Percentiles rank a stretch among this genome's conserved stretches.
These are phyloP conservation scores for Nomada ferruginata DNA, from an alignment of 2,888 invertebrate genomes.

Conservation along the genomic window DNA sequence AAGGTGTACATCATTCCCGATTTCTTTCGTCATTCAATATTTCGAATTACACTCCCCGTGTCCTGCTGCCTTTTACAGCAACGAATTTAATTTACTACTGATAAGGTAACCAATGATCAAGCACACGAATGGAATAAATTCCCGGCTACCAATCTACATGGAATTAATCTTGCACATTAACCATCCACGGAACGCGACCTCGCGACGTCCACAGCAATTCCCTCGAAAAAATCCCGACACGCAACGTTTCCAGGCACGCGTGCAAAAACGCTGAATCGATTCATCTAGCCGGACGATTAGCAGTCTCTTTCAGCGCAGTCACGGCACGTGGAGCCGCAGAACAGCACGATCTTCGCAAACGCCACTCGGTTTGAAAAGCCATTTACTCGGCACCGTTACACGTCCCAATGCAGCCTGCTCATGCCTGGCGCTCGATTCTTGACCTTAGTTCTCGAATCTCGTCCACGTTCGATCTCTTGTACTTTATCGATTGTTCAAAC, in stretches of 20 bases:
- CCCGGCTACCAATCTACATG: not conserved
- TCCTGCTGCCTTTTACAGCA: not conserved
- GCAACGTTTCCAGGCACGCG: constrained; percentile 7
- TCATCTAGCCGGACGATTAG: constrained; percentile 6
- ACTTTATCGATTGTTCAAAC: constrained; percentile 13
- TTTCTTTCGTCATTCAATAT: too few relatives aligned
- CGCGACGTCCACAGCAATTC: not conserved
- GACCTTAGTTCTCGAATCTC: constrained; percentile 42
- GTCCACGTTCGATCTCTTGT: not conserved
- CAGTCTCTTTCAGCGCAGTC: constrained; percentile 4
- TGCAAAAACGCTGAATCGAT: constrained; percentile 13
- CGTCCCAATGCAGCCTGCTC: constrained; percentile 12
- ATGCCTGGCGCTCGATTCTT: constrained; percentile 31
- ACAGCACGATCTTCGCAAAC: constrained; percentile 44
- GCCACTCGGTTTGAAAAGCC: constrained; percentile 49
- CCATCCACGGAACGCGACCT: not conserved
- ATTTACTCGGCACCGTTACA: constrained; percentile 60
- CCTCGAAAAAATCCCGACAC: not conserved
- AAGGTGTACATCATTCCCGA: too few relatives aligned
- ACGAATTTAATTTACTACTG: constrained; percentile 7
- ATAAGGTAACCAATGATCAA: not conserved
- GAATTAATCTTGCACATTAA: constrained; percentile 4
- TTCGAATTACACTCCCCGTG: not conserved
- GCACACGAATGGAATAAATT: not conserved
- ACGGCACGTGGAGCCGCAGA: constrained; percentile 19